Base-by-base conservation (phyloP, 23 tunicate species). In the Clavelina lepadiformis region DNA sequence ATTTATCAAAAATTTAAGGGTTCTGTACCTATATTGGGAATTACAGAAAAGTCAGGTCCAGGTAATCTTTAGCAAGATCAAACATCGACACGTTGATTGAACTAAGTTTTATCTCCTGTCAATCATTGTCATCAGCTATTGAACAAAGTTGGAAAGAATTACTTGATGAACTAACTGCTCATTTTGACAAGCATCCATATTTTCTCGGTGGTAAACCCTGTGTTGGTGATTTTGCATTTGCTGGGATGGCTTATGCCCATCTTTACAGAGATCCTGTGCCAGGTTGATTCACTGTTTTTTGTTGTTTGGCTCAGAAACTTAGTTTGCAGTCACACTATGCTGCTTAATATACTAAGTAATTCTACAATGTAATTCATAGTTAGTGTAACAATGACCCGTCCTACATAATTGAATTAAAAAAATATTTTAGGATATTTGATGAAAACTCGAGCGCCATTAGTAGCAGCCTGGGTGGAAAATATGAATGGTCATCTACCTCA, bases 211-310 rank as follows among this genome's bases (percentile, higher is more conserved):
- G 88, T n/a, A 41, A 59, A 65, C 88, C 88, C 18, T 81, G 88
- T 29, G 46, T 81, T 0, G 88, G 80, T 19, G 88, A 81, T 31
- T 81, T 81, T 51, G 78, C 88, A 20, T 15, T 81, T 23, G 88
- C 71, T 38, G 88, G 88, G 24, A 81, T 81, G 88, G 32, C 74
- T 0, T 81, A 81, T 56, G 88, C 88, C 56, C 88, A 81, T 72
- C 36, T 81, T 33, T 72, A 28, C 47, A 35, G 88, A 63, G 88
- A 81, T 35, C 88, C 88, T 8, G 63, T 38, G 0, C 36, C 88
- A 53, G 88, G 86, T 79, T 8, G n/a, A n/a, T n/a, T n/a, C n/a
- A n/a, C n/a, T n/a, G n/a, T n/a, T n/a, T n/a, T n/a, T n/a, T n/a
- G n/a, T n/a, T n/a, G n/a, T n/a, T n/a, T n/a, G n/a, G n/a, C n/a